Percentiles rank a stretch among this genome's conserved stretches.
Conservation (phyloP, 1,140 invertebrate genomes). For the Trialeurodes vaporariorum region DNA sequence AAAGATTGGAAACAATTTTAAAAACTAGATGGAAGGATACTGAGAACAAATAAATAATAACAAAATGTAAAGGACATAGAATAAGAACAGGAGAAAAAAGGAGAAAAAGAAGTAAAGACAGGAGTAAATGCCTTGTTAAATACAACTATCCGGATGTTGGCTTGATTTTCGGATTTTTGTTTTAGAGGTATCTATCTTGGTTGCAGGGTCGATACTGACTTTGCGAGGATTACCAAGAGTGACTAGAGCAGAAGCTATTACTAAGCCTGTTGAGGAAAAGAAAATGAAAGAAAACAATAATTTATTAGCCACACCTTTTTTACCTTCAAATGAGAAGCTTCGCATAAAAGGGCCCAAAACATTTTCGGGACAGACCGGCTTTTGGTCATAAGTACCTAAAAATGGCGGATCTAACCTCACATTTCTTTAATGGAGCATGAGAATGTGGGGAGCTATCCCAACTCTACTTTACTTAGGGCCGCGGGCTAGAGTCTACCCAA, state of each 20-base stretch:
- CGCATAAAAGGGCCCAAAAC: no score
- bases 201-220: conserved; percentile 51
- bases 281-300: not conserved
- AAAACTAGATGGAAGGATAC: no score
- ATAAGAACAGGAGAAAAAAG: conserved; percentile 15
- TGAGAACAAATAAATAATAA: conserved; percentile 3
- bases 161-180: conserved; percentile 47
- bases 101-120: not conserved
- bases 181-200: conserved; percentile 48
- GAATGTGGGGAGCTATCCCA: no score
- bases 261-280: conserved; percentile 42
- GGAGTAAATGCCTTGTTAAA: conserved; percentile 24
- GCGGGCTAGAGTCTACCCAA: no score
- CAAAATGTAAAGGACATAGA: conserved; percentile 29
- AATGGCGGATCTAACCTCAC: no score
- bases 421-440: no score
- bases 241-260: conserved; percentile 73
- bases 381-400: no score
- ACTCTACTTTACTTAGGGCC: no score
- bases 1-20: not conserved
- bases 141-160: conserved; percentile 50
- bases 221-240: conserved; percentile 67
- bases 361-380: no score
- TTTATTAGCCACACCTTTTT: no score
- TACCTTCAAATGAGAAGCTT: no score